A percentile compares a stretch with the other conserved stretches of the same genome.
These are phyloP conservation scores for Gymnogyps californianus DNA, from an alignment of 2,113 vertebrate genomes.

Conservation along the genomic window DNA sequence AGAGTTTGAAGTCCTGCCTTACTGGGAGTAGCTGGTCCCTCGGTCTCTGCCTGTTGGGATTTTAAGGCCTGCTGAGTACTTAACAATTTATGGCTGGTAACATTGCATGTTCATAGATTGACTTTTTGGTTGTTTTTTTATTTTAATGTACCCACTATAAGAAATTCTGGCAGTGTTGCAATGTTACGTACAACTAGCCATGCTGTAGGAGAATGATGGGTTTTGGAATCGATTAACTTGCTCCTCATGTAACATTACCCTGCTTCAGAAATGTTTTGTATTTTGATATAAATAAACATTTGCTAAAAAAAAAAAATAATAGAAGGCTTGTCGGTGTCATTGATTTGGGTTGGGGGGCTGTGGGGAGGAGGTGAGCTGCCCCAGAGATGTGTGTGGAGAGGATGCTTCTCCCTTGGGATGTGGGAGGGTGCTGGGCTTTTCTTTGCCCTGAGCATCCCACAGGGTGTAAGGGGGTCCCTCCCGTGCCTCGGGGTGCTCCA, in stretches of 20 bases:
- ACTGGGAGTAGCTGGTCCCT: slow-evolving; percentile 36
- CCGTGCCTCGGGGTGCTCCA: not conserved
- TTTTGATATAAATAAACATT: slow-evolving; percentile 86
- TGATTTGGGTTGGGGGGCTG: not conserved
- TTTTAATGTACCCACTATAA: slow-evolving; percentile 47
- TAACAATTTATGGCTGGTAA: slow-evolving; percentile 60
- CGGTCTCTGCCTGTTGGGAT: slow-evolving; percentile 68
- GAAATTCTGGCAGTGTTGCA: slow-evolving; percentile 64
- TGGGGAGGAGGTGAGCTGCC: not conserved
- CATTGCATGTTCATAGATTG: slow-evolving; percentile 71
- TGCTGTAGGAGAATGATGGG: slow-evolving; percentile 61
- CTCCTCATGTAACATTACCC: slow-evolving; percentile 79
- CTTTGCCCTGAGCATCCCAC: not conserved
- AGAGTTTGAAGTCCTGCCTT: slow-evolving; percentile 53
- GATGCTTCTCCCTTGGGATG: not conserved
- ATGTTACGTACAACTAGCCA: slow-evolving; percentile 58
- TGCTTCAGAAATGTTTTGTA: slow-evolving; percentile 86
- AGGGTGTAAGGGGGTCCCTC: not conserved
- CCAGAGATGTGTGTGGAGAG: not conserved
- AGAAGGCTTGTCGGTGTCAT: fast-evolving
- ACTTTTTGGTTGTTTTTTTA: not conserved
- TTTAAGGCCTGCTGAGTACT: slow-evolving; percentile 71
- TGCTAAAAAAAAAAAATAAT: slow-evolving; percentile 62
- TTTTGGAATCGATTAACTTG: slow-evolving; percentile 66
- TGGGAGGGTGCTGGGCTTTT: not conserved